phyloP scores from a whole-genome alignment of 1,140 invertebrate species.

The Schmidtea mediterranea region DNA sequence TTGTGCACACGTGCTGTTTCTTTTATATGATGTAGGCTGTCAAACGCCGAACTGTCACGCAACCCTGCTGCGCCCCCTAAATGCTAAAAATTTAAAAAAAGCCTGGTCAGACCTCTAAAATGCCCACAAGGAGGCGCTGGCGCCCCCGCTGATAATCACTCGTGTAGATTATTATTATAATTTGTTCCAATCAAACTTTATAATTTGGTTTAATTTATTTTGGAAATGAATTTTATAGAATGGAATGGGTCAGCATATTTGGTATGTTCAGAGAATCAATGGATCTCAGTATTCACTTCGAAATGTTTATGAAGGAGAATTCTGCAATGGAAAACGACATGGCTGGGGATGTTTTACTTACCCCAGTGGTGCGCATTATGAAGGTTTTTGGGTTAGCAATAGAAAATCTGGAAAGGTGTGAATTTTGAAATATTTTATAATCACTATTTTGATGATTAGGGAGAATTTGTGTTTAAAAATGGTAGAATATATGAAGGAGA shows the following conservation, averaged over 20 bases:
- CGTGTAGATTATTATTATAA: no score
- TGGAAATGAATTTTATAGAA: constrained; percentile 14
- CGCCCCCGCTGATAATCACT: no score
- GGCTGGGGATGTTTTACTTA: constrained; percentile 24
- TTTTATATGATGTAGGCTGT: no score
- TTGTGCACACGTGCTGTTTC: no score
- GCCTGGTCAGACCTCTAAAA: no score
- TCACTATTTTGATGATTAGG: constrained; percentile 13
- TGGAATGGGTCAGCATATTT: constrained; percentile 25
- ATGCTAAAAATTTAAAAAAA: no score
- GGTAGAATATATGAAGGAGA: constrained; percentile 24
- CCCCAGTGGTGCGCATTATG: constrained; percentile 25
- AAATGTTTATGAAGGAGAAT: constrained; percentile 26
- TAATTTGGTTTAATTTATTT: no score
- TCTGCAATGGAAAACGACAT: constrained; percentile 22
- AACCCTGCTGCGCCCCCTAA: no score
- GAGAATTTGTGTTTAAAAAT: constrained; percentile 27
- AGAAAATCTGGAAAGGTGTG: constrained; percentile 26
- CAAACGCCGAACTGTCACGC: no score
- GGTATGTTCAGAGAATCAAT: constrained; percentile 17
- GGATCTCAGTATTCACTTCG: constrained; percentile 22
- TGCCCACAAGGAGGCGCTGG: no score
- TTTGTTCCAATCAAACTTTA: no score
- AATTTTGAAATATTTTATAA: not conserved
- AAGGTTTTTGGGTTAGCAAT: constrained; percentile 24